Conservation (phyloP, 2,888 invertebrate genomes). For the Panzeria rudis region DNA sequence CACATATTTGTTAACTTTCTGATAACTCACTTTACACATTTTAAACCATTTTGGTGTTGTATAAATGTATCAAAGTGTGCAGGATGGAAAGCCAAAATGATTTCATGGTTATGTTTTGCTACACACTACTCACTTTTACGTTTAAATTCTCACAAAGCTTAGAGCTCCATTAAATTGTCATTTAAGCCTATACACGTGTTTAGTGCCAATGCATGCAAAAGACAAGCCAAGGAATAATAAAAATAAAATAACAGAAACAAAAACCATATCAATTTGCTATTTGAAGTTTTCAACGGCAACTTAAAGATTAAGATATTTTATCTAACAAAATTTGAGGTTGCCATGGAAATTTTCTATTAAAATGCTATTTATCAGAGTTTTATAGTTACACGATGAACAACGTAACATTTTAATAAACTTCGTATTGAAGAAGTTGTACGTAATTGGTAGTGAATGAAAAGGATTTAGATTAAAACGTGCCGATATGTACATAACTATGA, state of each 20-base stretch:
- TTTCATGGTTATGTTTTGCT: neutral
- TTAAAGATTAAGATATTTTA: slow-evolving; percentile 61
- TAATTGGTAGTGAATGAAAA: slow-evolving; percentile 51
- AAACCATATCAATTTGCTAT: slow-evolving; percentile 46
- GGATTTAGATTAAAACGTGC: slow-evolving; percentile 54
- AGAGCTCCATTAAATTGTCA: slow-evolving; percentile 72
- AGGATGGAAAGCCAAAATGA: neutral
- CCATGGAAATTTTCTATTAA: slow-evolving; percentile 64
- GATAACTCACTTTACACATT: too few species aligned
- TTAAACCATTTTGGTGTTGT: too few species aligned
- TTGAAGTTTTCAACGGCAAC: slow-evolving; percentile 39
- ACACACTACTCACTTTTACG: slow-evolving; percentile 5
- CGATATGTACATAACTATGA: slow-evolving; percentile 19
- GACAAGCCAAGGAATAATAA: slow-evolving; percentile 20
- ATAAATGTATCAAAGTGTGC: too few species aligned
- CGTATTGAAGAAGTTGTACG: slow-evolving; percentile 16
- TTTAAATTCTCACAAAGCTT: slow-evolving; percentile 69
- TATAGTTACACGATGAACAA: neutral
- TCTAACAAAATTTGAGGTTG: slow-evolving; percentile 55
- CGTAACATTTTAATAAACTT: slow-evolving; percentile 56
- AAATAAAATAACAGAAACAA: slow-evolving; percentile 2
- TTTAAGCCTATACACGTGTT: slow-evolving; percentile 74
- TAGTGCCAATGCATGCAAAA: neutral
- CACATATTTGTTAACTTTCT: too few species aligned
- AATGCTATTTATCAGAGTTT: slow-evolving; percentile 51